phyloP scores from a whole-genome alignment of 2,888 invertebrate species.

The Volucella inflata region DNA sequence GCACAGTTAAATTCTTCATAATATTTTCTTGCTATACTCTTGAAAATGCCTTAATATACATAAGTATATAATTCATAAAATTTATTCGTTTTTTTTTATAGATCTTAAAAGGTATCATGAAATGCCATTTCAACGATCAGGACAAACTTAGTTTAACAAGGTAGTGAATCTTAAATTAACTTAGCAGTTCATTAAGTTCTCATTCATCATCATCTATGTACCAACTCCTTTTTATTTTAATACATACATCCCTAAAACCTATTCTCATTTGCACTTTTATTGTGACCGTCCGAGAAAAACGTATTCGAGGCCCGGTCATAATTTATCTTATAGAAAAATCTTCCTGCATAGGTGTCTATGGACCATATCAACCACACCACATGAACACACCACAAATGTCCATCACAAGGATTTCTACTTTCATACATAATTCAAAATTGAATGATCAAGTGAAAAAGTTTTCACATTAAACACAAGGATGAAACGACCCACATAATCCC shows the following conservation, averaged over 20 bases:
- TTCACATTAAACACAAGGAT: conserved; percentile 66
- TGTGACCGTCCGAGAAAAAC: conserved; percentile 48
- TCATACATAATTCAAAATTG: conserved; percentile 74
- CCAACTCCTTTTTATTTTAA: not conserved
- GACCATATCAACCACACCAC: conserved; percentile 48
- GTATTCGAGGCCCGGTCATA: conserved; percentile 47
- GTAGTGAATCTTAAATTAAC: conserved; percentile 59
- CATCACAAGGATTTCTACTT: conserved; percentile 36
- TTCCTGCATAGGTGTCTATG: conserved; percentile 57
- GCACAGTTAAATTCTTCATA: too few relatives aligned
- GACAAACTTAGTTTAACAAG: conserved; percentile 33
- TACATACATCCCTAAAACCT: conserved; percentile 17
- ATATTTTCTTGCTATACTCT: too few relatives aligned
- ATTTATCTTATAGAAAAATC: conserved; percentile 42
- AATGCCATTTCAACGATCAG: conserved; percentile 56
- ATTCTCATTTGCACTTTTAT: conserved; percentile 59
- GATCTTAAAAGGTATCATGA: conserved; percentile 18
- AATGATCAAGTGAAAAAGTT: conserved; percentile 70
- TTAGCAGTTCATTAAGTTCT: conserved; percentile 62
- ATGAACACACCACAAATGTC: conserved; percentile 22
- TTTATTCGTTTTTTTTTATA: not conserved
- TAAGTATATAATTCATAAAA: not conserved
- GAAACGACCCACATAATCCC: conserved; percentile 35
- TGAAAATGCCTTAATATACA: not conserved
- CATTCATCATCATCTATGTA: conserved; percentile 52